Percentiles rank a stretch among this genome's conserved stretches.
These are phyloP conservation scores for Salvelinus namaycush DNA, from an alignment of 2,113 vertebrate genomes.

Conservation along the genomic window DNA sequence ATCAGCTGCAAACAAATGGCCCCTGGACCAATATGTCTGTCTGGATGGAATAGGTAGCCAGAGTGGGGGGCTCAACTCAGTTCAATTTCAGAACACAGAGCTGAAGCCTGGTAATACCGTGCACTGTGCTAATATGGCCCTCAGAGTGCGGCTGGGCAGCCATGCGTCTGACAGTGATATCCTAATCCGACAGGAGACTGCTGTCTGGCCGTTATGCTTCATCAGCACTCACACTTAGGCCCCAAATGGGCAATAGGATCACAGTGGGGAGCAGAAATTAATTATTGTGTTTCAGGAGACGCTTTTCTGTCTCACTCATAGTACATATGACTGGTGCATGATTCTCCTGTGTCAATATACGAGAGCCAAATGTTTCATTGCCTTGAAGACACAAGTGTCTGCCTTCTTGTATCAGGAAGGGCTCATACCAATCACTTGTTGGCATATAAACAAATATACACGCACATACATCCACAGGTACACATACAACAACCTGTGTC, in stretches of 20 bases:
- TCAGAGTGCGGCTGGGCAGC: conserved; percentile 39
- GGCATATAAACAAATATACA: neutral
- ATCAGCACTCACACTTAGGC: conserved; percentile 57
- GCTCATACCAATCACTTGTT: no score
- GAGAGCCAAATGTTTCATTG: neutral
- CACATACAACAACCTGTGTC: neutral
- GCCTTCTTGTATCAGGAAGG: no score
- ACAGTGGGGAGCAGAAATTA: conserved; percentile 40
- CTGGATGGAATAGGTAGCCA: neutral
- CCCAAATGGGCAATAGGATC: conserved; percentile 54
- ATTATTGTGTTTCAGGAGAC: conserved; percentile 15
- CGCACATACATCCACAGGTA: neutral
- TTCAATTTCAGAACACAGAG: conserved; percentile 6
- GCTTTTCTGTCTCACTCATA: conserved; percentile 3
- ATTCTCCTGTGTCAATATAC: neutral
- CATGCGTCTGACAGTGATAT: conserved; percentile 51
- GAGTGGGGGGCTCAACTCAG: neutral
- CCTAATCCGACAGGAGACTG: conserved; percentile 54
- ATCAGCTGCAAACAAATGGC: conserved; percentile 1
- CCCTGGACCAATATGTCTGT: neutral
- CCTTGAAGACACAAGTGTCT: no score
- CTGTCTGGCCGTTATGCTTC: conserved; percentile 57
- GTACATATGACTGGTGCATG: neutral
- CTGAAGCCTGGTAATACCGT: conserved; percentile 45
- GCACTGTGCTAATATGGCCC: conserved; percentile 52